A percentile compares a stretch with the other conserved stretches of the same genome.
These are phyloP conservation scores for Rhagonycha lutea DNA, from an alignment of 2,888 invertebrate genomes.

Conservation along the genomic window DNA sequence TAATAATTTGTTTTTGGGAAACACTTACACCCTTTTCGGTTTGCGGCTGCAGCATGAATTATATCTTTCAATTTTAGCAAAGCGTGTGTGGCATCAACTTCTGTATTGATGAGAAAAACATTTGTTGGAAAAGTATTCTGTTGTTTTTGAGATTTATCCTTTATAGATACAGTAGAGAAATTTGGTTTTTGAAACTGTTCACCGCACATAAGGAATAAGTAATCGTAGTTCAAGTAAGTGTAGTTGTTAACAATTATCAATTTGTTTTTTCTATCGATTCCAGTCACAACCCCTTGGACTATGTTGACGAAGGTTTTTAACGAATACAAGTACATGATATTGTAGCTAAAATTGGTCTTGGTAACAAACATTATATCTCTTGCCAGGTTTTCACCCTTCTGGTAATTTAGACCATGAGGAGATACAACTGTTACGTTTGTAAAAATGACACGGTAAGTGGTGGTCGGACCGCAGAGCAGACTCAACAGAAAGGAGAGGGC, in stretches of 20 bases:
- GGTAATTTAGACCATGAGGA: conserved; percentile 61
- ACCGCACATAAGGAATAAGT: conserved; percentile 61
- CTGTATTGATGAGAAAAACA: conserved; percentile 65
- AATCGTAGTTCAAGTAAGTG: conserved; percentile 58
- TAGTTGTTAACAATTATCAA: conserved; percentile 59
- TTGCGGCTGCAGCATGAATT: background rate
- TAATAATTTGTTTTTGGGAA: background rate
- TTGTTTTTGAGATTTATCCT: conserved; percentile 42
- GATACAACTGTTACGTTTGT: conserved; percentile 73
- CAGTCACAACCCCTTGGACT: conserved; percentile 61
- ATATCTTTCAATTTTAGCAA: conserved; percentile 50
- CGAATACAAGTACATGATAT: conserved; percentile 60
- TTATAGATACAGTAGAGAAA: conserved; percentile 47
- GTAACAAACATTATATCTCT: conserved; percentile 59
- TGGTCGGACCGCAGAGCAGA: conserved; percentile 59
- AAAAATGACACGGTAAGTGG: conserved; percentile 60
- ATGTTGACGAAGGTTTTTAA: conserved; percentile 69
- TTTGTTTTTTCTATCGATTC: conserved; percentile 58
- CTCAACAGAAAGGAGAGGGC: conserved; percentile 66
- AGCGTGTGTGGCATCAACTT: conserved; percentile 59
- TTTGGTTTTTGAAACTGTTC: conserved; percentile 63
- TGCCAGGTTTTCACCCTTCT: conserved; percentile 45
- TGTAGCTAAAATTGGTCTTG: conserved; percentile 59
- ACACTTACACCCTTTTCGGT: background rate
- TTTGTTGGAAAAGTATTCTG: conserved; percentile 59